Percentiles rank a stretch among this genome's conserved stretches.
phyloP scores from a whole-genome alignment of 2,888 invertebrate species.

The Tipula vernalis region DNA sequence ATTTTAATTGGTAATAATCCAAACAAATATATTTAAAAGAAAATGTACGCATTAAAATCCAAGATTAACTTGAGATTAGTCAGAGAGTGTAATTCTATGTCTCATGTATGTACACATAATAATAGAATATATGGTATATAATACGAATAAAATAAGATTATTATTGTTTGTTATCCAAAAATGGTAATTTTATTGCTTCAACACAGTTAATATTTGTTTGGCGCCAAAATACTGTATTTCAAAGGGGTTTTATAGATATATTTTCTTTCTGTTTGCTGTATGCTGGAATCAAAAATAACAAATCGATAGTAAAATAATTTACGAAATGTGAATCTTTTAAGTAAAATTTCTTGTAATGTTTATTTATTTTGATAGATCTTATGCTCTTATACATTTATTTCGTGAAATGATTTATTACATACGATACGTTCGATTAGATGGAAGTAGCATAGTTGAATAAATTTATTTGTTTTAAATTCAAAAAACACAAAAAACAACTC shows the following conservation, averaged over 20 bases:
- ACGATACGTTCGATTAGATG: neutral
- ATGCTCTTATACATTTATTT: neutral
- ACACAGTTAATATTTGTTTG: neutral
- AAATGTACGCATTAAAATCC: neutral
- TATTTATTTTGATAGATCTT: conserved; percentile 4
- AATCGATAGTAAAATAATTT: neutral
- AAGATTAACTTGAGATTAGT: neutral
- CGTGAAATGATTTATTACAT: neutral
- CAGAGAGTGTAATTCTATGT: neutral
- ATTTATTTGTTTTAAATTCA: neutral
- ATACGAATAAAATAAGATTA: neutral
- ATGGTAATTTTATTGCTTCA: neutral
- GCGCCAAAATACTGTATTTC: neutral
- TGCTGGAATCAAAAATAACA: neutral
- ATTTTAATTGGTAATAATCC: neutral
- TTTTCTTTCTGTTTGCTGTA: neutral
- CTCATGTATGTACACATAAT: neutral
- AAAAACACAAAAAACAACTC: neutral
- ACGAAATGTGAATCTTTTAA: neutral
- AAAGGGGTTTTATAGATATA: neutral
- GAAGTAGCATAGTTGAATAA: neutral
- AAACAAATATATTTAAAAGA: neutral
- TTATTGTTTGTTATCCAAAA: neutral
- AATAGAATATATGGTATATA: neutral
- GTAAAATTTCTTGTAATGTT: neutral